A percentile compares a stretch with the other conserved stretches of the same genome.
Conservation (phyloP, 2,113 vertebrate species). For the Hemiscyllium ocellatum region DNA sequence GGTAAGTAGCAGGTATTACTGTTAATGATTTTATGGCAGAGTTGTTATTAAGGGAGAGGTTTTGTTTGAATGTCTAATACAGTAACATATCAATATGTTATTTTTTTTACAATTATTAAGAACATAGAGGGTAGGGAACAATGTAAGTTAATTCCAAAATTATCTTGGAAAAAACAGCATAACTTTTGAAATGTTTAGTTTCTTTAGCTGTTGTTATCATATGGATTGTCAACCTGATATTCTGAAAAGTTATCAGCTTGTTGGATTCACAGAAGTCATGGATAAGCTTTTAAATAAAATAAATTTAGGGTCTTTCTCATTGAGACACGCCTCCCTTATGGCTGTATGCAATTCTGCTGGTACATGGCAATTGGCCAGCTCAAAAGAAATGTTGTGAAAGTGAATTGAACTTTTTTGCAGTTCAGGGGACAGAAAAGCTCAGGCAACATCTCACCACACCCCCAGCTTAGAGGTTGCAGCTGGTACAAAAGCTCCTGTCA, state of each 20-base stretch:
- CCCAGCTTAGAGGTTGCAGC: neutral
- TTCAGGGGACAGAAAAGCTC: neutral
- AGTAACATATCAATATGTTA: neutral
- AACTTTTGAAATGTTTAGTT: neutral
- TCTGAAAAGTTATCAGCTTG: neutral
- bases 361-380: neutral
- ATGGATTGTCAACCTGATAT: neutral
- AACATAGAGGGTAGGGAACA: neutral
- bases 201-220: neutral
- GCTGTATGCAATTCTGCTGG: neutral
- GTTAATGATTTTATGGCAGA: neutral
- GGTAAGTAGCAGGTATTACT: neutral
- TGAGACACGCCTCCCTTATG: neutral
- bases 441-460: neutral
- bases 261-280: neutral
- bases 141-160: neutral
- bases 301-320: neutral
- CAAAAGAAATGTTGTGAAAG: slow-evolving; percentile 15
- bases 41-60: neutral
- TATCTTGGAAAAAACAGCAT: neutral
- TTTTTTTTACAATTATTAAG: neutral
- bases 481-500: neutral
- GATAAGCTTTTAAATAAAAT: neutral
- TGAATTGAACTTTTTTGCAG: neutral
- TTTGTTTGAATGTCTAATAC: neutral